Conservation (phyloP, 2,888 invertebrate species). For the Hoplodrina blanda region DNA sequence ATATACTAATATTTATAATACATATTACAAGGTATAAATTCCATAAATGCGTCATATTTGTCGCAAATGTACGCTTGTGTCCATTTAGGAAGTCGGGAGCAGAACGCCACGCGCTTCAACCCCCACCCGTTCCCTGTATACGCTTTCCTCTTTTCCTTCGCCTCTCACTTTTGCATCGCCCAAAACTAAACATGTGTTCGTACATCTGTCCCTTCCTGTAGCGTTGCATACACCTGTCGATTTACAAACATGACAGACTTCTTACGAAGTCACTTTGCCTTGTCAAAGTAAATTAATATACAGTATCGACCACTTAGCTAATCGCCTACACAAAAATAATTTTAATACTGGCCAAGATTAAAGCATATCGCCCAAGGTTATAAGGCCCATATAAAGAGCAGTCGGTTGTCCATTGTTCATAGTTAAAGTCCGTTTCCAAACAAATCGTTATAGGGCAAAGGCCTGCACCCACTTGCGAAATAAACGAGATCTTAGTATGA, state of each 20-base stretch:
- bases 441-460: conserved; percentile 58
- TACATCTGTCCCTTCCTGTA: background rate
- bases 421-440: conserved; percentile 47
- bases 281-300: background rate
- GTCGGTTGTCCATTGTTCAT: conserved; percentile 52
- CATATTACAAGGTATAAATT: too few species aligned
- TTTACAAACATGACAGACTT: background rate
- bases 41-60: too few species aligned
- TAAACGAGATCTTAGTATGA: conserved; percentile 10
- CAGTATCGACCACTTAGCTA: conserved; percentile 7
- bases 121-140: too few species aligned
- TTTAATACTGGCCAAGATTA: conserved; percentile 42
- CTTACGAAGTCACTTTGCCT: background rate
- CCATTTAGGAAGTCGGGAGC: too few species aligned
- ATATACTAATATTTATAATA: too few species aligned
- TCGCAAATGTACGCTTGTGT: too few species aligned
- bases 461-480: conserved; percentile 56
- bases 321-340: conserved; percentile 48
- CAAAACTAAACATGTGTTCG: too few species aligned
- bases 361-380: conserved; percentile 53
- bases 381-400: conserved; percentile 39
- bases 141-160: too few species aligned
- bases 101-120: too few species aligned
- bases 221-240: background rate
- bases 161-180: too few species aligned